Conservation (phyloP, 2,113 vertebrate species). For the Callocephalon fimbriatum region DNA sequence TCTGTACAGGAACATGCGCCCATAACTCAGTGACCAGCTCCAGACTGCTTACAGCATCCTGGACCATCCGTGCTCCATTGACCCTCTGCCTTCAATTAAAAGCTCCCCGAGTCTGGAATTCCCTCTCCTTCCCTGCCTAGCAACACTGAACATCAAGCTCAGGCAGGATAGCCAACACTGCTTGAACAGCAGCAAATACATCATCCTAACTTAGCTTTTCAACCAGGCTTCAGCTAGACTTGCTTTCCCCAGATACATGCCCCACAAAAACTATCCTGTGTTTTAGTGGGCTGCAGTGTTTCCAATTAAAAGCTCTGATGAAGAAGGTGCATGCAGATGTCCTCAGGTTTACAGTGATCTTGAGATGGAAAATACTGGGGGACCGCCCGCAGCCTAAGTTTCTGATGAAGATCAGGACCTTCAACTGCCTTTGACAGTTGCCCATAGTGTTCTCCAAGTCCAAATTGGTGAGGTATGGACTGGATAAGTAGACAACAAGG, state of each 20-base stretch:
- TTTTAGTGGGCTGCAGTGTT: background rate
- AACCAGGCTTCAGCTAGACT: background rate
- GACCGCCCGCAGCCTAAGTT: background rate
- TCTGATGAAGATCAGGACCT: background rate
- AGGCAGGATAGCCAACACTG: background rate
- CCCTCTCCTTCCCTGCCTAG: background rate
- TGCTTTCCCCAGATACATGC: background rate
- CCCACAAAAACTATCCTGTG: background rate
- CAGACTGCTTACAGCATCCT: background rate
- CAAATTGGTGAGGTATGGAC: fast-evolving
- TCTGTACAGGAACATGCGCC: background rate
- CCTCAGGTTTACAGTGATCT: background rate
- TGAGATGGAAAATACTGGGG: background rate
- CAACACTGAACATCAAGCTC: fast-evolving
- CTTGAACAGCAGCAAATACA: background rate
- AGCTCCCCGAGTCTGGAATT: background rate
- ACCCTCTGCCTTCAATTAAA: background rate
- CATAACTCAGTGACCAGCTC: background rate
- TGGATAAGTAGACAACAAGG: background rate
- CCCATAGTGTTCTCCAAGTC: background rate
- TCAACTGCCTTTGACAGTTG: background rate
- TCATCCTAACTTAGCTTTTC: background rate
- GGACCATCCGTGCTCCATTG: background rate
- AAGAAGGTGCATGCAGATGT: background rate
- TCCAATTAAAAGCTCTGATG: background rate